phyloP scores from a whole-genome alignment of 2,113 vertebrate genomes.

The Epinephelus moara region DNA sequence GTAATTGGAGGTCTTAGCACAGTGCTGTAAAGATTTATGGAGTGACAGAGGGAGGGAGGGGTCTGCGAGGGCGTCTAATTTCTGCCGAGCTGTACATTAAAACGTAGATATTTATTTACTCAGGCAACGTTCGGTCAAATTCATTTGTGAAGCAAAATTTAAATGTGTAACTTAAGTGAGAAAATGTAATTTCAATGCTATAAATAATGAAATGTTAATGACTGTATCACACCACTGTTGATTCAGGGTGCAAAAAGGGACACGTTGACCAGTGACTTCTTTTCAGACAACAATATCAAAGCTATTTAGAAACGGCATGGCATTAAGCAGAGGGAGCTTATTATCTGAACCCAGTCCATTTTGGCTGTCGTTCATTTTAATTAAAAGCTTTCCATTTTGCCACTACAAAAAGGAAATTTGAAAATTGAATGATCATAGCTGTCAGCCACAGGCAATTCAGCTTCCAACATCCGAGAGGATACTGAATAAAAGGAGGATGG shows the following conservation, averaged over 20 bases:
- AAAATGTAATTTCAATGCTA: background rate
- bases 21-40: slow-evolving; percentile 48
- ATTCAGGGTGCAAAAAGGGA: slow-evolving; percentile 8
- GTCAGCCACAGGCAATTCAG: slow-evolving; percentile 25
- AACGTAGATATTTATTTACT: background rate
- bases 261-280: background rate
- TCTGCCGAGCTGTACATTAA: background rate
- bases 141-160: background rate
- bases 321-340: background rate
- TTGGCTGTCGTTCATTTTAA: slow-evolving; percentile 33
- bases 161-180: background rate
- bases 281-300: slow-evolving; percentile 7
- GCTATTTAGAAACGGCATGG: slow-evolving; percentile 1
- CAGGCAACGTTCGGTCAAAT: background rate
- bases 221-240: background rate
- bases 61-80: background rate
- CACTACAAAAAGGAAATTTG: slow-evolving; percentile 46
- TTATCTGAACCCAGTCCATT: background rate
- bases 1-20: slow-evolving; percentile 60
- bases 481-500: slow-evolving; percentile 15
- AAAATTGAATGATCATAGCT: slow-evolving; percentile 27
- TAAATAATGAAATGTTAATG: background rate
- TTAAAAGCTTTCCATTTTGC: slow-evolving; percentile 38
- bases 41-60: background rate
- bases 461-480: background rate